phyloP scores from a whole-genome alignment of 2,113 vertebrate genomes.

The Podiceps cristatus region DNA sequence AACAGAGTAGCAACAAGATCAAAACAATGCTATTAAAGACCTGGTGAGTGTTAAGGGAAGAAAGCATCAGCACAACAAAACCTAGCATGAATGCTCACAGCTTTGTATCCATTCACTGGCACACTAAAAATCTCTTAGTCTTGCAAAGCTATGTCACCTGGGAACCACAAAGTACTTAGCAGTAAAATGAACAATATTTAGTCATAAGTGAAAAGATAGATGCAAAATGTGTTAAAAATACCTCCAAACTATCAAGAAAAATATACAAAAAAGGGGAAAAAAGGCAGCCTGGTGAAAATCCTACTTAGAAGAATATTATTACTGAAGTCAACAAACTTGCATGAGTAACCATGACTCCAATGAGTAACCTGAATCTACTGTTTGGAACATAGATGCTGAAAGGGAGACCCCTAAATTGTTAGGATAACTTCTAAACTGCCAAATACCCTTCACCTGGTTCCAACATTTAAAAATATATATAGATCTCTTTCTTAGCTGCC shows the following conservation, averaged over 20 bases:
- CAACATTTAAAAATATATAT: neutral
- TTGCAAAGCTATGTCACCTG: neutral
- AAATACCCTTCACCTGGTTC: neutral
- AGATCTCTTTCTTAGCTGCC: neutral
- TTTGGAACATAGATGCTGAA: neutral
- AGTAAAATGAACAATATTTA: neutral
- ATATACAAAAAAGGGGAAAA: neutral
- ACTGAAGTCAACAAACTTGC: neutral
- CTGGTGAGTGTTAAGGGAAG: neutral
- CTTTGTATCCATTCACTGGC: neutral
- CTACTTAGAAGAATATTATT: neutral
- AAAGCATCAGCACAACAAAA: neutral
- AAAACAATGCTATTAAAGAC: neutral
- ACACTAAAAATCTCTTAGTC: neutral
- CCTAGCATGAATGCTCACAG: neutral
- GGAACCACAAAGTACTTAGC: neutral
- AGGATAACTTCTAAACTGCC: neutral
- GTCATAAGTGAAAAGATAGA: neutral
- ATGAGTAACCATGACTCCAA: neutral
- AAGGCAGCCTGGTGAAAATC: neutral
- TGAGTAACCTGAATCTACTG: neutral
- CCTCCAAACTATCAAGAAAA: neutral
- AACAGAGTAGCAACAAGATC: neutral
- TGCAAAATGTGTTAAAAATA: neutral
- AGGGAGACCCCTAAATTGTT: neutral